phyloP scores from a whole-genome alignment of 2,797 vertebrate species.

The Mormyrops attenuatus region DNA sequence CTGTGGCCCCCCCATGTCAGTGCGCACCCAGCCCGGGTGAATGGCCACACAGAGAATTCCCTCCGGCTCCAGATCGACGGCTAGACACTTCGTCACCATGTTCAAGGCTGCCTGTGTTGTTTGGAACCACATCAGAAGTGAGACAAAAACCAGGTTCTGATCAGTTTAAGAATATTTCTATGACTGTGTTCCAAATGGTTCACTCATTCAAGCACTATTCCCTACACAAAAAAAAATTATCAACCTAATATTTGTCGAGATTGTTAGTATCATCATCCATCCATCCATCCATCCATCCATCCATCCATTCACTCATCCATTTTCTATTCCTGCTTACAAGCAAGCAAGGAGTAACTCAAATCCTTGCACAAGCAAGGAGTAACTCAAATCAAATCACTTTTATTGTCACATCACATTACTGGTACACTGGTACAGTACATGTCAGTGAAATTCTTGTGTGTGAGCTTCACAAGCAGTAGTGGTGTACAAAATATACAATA shows the following conservation, averaged over 20 bases:
- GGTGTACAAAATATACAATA: no score
- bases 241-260: not conserved
- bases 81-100: constrained; percentile 61
- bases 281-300: not conserved
- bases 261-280: not conserved
- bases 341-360: no score
- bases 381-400: no score
- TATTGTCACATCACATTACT: no score
- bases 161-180: not conserved
- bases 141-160: not conserved
- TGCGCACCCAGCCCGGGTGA: constrained; percentile 62
- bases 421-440: no score
- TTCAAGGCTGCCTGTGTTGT: constrained; percentile 48
- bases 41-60: constrained; percentile 62
- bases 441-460: no score
- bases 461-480: no score
- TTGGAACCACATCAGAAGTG: not conserved
- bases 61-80: constrained; percentile 51
- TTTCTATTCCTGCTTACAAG: not conserved
- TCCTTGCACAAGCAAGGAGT: no score
- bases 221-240: no score
- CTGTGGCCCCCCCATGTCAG: constrained; percentile 40
- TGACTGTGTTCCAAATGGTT: not conserved
- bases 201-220: no score
- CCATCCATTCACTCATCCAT: not conserved